Evolutionary conservation across 2,113 vertebrate species (phyloP).

Genomic region (Tympanuchus pallidicinctus): DNA sequence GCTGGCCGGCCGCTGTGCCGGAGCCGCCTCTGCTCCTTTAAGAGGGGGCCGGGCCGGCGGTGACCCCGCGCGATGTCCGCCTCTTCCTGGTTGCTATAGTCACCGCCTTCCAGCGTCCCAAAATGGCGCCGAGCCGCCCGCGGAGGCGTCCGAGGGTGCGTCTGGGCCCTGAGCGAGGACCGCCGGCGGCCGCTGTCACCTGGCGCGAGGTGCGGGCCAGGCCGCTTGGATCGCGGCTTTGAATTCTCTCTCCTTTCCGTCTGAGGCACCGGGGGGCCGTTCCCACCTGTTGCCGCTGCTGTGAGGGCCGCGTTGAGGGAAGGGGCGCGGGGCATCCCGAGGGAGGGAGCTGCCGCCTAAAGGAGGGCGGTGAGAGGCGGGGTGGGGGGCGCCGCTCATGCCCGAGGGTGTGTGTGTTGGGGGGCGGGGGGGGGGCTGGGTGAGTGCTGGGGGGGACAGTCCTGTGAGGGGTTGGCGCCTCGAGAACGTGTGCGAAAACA

Average conservation of each 20-base stretch:
- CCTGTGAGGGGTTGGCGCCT: background rate
- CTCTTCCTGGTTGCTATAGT: constrained; percentile 71
- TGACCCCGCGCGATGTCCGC: constrained; percentile 68
- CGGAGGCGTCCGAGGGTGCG: constrained; percentile 73
- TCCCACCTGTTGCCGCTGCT: background rate
- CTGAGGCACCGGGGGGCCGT: background rate
- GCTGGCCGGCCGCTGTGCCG: background rate
- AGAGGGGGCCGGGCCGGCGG: constrained; percentile 59
- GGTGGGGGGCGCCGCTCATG: too few species aligned
- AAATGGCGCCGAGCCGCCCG: constrained; percentile 83
- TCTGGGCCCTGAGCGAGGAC: constrained; percentile 75
- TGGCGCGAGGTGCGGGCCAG: constrained; percentile 64
- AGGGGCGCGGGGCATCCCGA: background rate
- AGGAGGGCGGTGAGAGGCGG: background rate
- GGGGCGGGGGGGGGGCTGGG: background rate
- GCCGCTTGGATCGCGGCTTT: fast-evolving
- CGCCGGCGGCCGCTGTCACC: constrained; percentile 75
- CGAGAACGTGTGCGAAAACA: fast-evolving
- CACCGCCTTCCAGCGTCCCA: constrained; percentile 80
- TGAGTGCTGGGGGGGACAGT: background rate
- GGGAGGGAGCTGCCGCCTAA: background rate
- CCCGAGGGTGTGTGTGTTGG: background rate
- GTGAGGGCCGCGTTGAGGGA: background rate
- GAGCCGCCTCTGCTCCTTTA: constrained; percentile 44
- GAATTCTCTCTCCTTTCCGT: too few species aligned